Percentiles rank a stretch among this genome's conserved stretches.
These are phyloP conservation scores for Amia ocellicauda DNA, from an alignment of 2,113 vertebrate species.

Conservation along the genomic window DNA sequence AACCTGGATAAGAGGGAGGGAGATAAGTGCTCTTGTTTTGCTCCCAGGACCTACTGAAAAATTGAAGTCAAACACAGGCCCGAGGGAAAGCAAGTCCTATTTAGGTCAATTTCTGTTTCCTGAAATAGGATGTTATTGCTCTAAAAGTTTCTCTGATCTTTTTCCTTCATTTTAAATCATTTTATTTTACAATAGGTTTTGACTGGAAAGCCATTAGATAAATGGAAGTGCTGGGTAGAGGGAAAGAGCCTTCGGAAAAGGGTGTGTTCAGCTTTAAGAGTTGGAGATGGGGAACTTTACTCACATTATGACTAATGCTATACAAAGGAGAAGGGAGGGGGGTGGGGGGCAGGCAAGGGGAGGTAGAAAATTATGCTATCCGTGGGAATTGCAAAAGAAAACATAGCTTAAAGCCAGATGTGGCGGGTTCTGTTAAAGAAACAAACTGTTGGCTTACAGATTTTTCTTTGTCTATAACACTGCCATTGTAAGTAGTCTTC, in stretches of 20 bases:
- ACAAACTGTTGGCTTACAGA: background rate
- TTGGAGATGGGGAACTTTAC: background rate
- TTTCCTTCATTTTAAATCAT: too few species aligned
- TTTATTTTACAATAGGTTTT: background rate
- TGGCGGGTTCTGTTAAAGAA: conserved; percentile 34
- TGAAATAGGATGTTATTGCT: too few species aligned
- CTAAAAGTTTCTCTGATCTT: too few species aligned
- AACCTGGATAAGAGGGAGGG: too few species aligned
- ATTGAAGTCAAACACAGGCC: too few species aligned
- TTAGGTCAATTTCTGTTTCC: too few species aligned
- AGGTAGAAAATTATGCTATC: conserved; percentile 38
- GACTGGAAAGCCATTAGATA: background rate
- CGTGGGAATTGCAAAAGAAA: conserved; percentile 56
- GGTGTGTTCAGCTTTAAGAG: background rate
- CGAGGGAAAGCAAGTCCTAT: too few species aligned
- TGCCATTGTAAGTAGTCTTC: background rate
- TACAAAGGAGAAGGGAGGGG: background rate
- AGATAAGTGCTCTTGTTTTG: too few species aligned
- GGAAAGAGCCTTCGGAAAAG: background rate
- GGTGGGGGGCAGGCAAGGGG: conserved; percentile 20
- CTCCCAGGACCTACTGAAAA: too few species aligned
- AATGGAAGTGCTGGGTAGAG: background rate
- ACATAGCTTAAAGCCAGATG: conserved; percentile 60
- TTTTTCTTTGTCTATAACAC: background rate
- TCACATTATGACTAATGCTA: background rate